Conservation (phyloP, 2,888 invertebrate genomes). For the Eupsilia transversa region DNA sequence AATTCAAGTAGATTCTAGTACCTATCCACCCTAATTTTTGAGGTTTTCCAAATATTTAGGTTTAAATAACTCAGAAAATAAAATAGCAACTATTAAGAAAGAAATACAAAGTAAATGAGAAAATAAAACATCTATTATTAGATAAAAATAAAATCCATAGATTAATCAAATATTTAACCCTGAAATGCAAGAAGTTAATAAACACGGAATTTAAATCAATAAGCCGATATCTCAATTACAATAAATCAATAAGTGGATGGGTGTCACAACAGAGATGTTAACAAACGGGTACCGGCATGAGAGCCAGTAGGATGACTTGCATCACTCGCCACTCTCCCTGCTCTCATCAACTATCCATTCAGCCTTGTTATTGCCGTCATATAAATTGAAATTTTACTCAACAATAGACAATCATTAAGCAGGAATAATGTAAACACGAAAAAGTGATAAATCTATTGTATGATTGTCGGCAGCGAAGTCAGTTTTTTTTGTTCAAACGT, state of each 20-base stretch:
- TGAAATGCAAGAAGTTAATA: neutral
- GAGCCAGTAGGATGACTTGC: conserved; percentile 68
- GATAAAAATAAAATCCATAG: neutral
- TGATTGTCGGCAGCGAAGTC: conserved; percentile 8
- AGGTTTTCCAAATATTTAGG: neutral
- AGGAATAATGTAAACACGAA: conserved; percentile 64
- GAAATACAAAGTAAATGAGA: neutral
- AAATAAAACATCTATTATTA: neutral
- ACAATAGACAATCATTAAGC: conserved; percentile 72
- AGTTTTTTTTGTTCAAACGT: conserved; percentile 4
- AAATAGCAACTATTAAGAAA: neutral
- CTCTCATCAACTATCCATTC: conserved; percentile 61
- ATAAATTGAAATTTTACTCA: conserved; percentile 71
- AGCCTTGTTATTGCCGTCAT: conserved; percentile 63
- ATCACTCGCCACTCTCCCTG: conserved; percentile 53
- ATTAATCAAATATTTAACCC: neutral
- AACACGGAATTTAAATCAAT: neutral
- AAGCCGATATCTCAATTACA: conserved; percentile 62
- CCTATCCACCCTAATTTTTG: neutral
- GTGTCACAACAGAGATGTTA: conserved; percentile 73
- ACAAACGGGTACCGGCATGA: conserved; percentile 26
- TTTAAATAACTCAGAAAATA: neutral
- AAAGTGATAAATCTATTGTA: conserved; percentile 53
- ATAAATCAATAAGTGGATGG: conserved; percentile 64
- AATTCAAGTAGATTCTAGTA: neutral